Conservation (phyloP, 2,113 vertebrate genomes). For the Ancistrus triradiatus region DNA sequence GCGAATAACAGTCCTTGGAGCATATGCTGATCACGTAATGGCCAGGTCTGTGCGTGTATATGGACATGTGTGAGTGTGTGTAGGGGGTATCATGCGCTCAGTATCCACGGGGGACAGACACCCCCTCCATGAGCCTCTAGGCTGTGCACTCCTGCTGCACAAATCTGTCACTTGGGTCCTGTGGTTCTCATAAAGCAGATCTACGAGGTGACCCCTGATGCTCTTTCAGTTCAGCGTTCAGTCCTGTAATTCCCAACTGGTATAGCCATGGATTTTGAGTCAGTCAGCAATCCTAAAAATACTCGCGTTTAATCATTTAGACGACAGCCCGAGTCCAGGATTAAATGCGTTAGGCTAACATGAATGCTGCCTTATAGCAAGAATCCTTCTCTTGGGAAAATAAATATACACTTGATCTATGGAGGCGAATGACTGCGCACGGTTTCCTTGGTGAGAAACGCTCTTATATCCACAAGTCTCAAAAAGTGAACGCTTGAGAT, state of each 20-base stretch:
- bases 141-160: slow-evolving; percentile 37
- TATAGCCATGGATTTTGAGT: neutral
- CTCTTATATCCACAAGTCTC: too few species aligned
- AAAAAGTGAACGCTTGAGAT: too few species aligned
- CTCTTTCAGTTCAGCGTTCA: neutral
- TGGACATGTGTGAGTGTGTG: slow-evolving; percentile 15
- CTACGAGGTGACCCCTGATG: slow-evolving; percentile 1
- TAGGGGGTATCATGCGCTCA: slow-evolving; percentile 23
- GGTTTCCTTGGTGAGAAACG: too few species aligned
- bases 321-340: neutral
- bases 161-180: slow-evolving; percentile 39
- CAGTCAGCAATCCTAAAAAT: neutral
- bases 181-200: slow-evolving; percentile 5
- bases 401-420: too few species aligned
- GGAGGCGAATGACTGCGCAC: too few species aligned
- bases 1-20: neutral
- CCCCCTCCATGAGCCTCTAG: slow-evolving; percentile 12
- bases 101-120: slow-evolving; percentile 2
- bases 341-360: neutral
- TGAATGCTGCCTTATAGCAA: too few species aligned
- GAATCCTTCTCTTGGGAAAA: too few species aligned
- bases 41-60: slow-evolving; percentile 16
- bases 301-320: neutral
- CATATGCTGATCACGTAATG: slow-evolving; percentile 46
- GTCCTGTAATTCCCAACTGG: neutral